phyloP scores from a whole-genome alignment of 1,140 invertebrate species.

The Proales similis region DNA sequence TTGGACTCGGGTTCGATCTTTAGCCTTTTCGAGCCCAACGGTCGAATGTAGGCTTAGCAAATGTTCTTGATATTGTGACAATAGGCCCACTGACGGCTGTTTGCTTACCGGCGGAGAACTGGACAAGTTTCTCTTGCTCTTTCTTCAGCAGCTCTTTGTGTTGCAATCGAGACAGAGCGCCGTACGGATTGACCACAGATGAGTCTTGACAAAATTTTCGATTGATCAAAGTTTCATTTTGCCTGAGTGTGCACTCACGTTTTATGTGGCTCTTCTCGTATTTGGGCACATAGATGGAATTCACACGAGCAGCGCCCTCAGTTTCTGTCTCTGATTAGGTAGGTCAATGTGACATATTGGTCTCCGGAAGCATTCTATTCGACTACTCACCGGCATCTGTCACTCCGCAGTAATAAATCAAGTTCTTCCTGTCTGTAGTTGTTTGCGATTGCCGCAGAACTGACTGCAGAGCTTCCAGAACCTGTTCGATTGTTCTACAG shows the following conservation, averaged over 20 bases:
- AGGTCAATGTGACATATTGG: neutral
- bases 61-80: no score
- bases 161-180: slow-evolving; percentile 23
- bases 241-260: slow-evolving; percentile 7
- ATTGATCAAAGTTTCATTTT: neutral
- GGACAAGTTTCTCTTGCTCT: no score
- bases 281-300: slow-evolving; percentile 35
- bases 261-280: slow-evolving; percentile 33
- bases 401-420: slow-evolving; percentile 28
- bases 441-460: neutral
- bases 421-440: slow-evolving; percentile 15
- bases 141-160: slow-evolving; percentile 33
- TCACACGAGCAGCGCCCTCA: slow-evolving; percentile 4
- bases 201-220: neutral
- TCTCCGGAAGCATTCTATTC: neutral
- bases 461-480: slow-evolving; percentile 4
- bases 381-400: slow-evolving; percentile 14
- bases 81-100: no score
- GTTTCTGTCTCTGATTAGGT: neutral
- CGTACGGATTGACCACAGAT: slow-evolving; percentile 26
- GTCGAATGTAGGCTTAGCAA: no score
- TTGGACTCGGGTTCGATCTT: no score
- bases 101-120: no score
- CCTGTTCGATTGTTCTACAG: slow-evolving; percentile 5
- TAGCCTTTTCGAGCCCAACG: no score